A percentile compares a stretch with the other conserved stretches of the same genome.
These are phyloP conservation scores for Teleiodes luculella DNA, from an alignment of 2,888 invertebrate species.

Conservation along the genomic window DNA sequence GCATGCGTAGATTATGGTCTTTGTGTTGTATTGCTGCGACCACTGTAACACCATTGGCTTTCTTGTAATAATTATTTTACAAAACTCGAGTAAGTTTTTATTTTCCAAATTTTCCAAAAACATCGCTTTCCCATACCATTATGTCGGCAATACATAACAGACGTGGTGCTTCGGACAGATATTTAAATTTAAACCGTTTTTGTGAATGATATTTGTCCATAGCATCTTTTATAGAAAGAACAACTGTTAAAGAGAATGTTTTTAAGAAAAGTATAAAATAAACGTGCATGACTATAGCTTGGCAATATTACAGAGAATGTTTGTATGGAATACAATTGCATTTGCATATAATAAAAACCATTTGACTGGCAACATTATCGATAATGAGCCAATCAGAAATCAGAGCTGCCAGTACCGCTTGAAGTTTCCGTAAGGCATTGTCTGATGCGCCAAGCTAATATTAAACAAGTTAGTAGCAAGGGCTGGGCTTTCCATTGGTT, in stretches of 20 bases:
- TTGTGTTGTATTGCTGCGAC: constrained; percentile 63
- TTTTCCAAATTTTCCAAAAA: constrained; percentile 51
- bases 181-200: neutral
- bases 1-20: constrained; percentile 19
- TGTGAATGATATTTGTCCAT: constrained; percentile 19
- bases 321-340: neutral
- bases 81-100: constrained; percentile 18
- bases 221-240: constrained; percentile 35
- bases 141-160: constrained; percentile 69
- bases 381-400: neutral
- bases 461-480: neutral
- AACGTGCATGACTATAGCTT: constrained; percentile 10
- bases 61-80: constrained; percentile 35
- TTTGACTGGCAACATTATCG: neutral
- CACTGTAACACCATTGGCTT: constrained; percentile 60
- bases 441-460: constrained; percentile 1
- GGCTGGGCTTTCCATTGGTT: neutral
- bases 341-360: neutral
- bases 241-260: constrained; percentile 24
- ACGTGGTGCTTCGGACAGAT: constrained; percentile 37
- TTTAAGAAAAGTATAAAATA: constrained; percentile 4
- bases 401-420: neutral
- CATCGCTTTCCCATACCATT: constrained; percentile 56
- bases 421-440: constrained; percentile 1
- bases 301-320: constrained; percentile 8